These are phyloP conservation scores for Ataeniobius toweri DNA, from an alignment of 2,797 vertebrate genomes.

Conservation along the genomic window DNA sequence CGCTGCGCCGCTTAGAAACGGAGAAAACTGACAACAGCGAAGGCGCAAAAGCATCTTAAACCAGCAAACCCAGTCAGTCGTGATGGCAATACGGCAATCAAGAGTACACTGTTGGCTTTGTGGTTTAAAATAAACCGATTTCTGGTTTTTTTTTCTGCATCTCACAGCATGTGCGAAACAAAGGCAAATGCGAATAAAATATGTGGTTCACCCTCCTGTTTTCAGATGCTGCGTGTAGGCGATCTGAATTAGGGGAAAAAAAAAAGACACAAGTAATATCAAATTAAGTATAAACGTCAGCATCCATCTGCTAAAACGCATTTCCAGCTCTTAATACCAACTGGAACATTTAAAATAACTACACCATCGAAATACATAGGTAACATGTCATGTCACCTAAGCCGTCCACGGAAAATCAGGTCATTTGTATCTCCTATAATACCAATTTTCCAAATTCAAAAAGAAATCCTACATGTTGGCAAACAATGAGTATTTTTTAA, in stretches of 20 bases:
- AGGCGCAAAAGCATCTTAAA: not conserved
- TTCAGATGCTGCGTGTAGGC: not conserved
- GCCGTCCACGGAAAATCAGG: conserved; percentile 57
- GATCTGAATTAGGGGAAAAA: not conserved
- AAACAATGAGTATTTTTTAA: not conserved
- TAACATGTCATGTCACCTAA: conserved; percentile 16
- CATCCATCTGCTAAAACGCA: not conserved
- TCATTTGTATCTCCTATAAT: conserved; percentile 27
- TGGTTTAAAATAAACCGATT: not conserved
- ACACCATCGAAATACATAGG: not conserved
- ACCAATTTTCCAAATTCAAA: not conserved
- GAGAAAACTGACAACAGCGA: conserved; percentile 17
- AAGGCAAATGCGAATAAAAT: not conserved
- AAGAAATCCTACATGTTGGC: not conserved
- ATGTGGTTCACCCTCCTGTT: not conserved
- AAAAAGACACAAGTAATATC: too few relatives aligned
- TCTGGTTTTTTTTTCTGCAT: not conserved
- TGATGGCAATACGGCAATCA: not conserved
- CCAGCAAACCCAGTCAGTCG: not conserved
- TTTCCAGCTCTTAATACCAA: not conserved
- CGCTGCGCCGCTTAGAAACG: conserved; percentile 53
- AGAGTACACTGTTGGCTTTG: not conserved
- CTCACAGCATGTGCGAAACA: not conserved
- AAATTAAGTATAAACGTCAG: not conserved
- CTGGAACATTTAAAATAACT: too few relatives aligned